Evolutionary conservation across 2,797 vertebrate genomes (phyloP).

Genomic region (Helarctos malayanus): DNA sequence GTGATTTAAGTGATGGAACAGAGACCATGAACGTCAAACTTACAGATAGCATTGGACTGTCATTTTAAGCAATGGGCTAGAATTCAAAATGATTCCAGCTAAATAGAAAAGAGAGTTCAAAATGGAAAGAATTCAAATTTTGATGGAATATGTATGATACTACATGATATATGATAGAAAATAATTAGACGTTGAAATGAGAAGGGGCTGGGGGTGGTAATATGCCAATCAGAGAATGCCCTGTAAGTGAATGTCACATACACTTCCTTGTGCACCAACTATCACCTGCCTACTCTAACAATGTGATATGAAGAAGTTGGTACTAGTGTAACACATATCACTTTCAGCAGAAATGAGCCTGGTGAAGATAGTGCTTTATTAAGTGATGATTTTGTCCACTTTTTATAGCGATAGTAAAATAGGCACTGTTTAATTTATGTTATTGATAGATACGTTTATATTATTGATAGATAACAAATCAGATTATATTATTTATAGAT

Average conservation of each 20-base stretch:
- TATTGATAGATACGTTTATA: background rate
- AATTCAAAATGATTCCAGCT: conserved; percentile 54
- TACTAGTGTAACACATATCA: background rate
- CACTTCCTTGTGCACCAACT: background rate
- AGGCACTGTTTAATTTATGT: background rate
- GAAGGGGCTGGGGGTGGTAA: background rate
- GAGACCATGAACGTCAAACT: background rate
- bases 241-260: background rate
- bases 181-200: conserved; percentile 25
- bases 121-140: conserved; percentile 45
- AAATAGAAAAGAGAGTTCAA: conserved; percentile 52
- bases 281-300: background rate
- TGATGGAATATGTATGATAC: background rate
- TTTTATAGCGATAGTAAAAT: background rate
- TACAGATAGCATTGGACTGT: conserved; percentile 28
- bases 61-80: conserved; percentile 58
- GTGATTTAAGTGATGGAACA: conserved; percentile 21
- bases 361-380: background rate
- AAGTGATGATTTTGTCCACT: background rate
- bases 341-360: background rate
- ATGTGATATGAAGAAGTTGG: background rate
- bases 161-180: background rate
- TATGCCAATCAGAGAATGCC: background rate
- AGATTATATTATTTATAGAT: conserved; percentile 29
- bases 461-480: background rate